Evolutionary conservation across 2,797 vertebrate genomes (phyloP).

Genomic region (Uromys caudimaculatus): DNA sequence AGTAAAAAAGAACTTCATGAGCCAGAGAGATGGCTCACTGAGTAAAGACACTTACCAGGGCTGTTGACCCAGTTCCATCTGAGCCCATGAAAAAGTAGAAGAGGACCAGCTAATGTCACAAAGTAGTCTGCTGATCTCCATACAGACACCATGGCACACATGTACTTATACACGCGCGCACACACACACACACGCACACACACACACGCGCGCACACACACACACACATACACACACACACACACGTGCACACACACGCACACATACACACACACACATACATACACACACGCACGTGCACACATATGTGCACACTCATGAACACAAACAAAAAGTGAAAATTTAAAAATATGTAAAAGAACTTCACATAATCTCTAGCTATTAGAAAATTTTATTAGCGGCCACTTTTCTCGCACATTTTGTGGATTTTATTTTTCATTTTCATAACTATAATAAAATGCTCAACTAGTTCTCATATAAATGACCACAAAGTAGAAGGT

Average conservation of each 20-base stretch:
- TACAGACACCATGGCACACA: background rate
- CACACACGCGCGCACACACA: background rate
- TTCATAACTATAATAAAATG: constrained; percentile 31
- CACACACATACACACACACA: background rate
- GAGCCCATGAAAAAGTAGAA: background rate
- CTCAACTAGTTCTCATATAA: background rate
- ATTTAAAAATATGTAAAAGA: background rate
- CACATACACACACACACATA: background rate
- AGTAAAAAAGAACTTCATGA: background rate
- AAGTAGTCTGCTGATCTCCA: background rate
- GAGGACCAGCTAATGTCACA: background rate
- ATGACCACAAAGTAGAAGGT: constrained; percentile 51
- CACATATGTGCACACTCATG: too few relatives aligned
- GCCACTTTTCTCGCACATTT: constrained; percentile 11
- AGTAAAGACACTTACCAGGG: background rate
- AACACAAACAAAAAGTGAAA: background rate
- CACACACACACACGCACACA: too few relatives aligned
- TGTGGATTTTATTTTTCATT: background rate
- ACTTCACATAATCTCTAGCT: background rate
- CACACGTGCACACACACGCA: background rate
- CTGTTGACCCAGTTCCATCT: background rate
- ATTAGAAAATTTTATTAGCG: constrained; percentile 19
- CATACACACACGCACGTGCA: too few relatives aligned
- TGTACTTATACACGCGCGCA: background rate
- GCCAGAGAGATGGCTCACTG: background rate